Evolutionary conservation across 1,140 invertebrate genomes (phyloP), one percentile per base, ranked within the genome.

Genomic region (Anthonomus grandis): DNA sequence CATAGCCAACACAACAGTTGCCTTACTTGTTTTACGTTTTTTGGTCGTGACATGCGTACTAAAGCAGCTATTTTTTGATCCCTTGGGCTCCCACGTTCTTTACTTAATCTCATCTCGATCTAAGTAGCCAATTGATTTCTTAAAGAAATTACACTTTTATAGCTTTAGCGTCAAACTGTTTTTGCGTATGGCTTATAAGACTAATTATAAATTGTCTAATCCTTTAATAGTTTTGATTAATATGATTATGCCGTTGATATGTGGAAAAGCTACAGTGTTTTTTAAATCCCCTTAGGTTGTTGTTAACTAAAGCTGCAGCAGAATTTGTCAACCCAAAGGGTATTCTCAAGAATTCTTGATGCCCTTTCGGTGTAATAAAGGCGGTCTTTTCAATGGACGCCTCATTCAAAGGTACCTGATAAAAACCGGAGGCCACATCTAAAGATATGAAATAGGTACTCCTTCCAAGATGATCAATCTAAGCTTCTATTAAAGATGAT

Each of bases 311-410:
- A 10, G 70, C 66, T 8, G 70, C 56, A 1, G 76, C 70, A 0
- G 72, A 62, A 62, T 74, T 77, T 8, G 48, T 59, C 2, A 79
- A 53, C 6, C 73, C 70, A 38, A 70, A 62, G 5, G 68, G 66
- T 57, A 69, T 64, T 39, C 60, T 23, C 10, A 62, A 18, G 52
- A 57, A 70, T 50, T 69, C 65, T 37, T 60, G 68, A 13, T 70
- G 68, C n/a, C 58, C 62, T 10, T 50, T 44, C 3, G 59, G 51
- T 15, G 66, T 66, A 17, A 56, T 47, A 50, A 70, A 70, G 4
- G 57, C 60, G 18, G 67, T 68, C 47, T 64, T 56, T 17, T 63
- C 68, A 57, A 72, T 70, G 2, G 67, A 61, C 19, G 64, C 60
- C 36, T 69, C 63, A 1, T 76, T 53, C 1, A 75, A 31, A 4